Evolutionary conservation across 2,888 invertebrate species (phyloP), one percentile per base, ranked within the genome.

Genomic region (Oscheius onirici): DNA sequence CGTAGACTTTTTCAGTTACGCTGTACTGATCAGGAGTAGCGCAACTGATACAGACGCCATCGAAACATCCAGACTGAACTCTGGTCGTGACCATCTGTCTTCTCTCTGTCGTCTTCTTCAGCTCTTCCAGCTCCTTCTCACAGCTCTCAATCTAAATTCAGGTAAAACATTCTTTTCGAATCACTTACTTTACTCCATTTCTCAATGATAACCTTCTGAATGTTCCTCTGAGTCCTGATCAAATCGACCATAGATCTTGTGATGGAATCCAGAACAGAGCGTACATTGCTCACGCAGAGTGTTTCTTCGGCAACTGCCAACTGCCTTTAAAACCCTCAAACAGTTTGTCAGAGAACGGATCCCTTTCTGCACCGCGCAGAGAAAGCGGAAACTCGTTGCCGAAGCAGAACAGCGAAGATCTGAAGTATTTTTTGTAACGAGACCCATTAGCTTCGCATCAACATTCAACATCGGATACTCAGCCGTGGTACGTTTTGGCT

Each of bases 311-410:
- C n/a, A n/a, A n/a, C n/a, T n/a, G n/a, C n/a, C n/a, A n/a, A n/a
- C n/a, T n/a, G n/a, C n/a, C n/a, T n/a, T n/a, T n/a, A n/a, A n/a
- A n/a, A n/a, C n/a, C n/a, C n/a, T n/a, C n/a, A n/a, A n/a, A n/a
- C n/a, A n/a, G n/a, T n/a, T n/a, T n/a, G n/a, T n/a, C n/a, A n/a
- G n/a, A n/a, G n/a, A n/a, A n/a, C n/a, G 17, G 60, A 75, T 41
- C 15, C 69, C 69, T 10, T 71, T 22, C 22, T 74, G 41, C 6
- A 44, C 13, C 2, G 75, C 77, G n/a, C n/a, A n/a, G n/a, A n/a
- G n/a, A n/a, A n/a, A n/a, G n/a, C n/a, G n/a, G n/a, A n/a, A n/a
- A n/a, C n/a, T n/a, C n/a, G n/a, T n/a, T n/a, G n/a, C n/a, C n/a
- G n/a, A n/a, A n/a, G n/a, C n/a, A n/a, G n/a, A n/a, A n/a, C n/a